Conservation (phyloP, 2,888 invertebrate species). For the Ecdyonurus torrentis region DNA sequence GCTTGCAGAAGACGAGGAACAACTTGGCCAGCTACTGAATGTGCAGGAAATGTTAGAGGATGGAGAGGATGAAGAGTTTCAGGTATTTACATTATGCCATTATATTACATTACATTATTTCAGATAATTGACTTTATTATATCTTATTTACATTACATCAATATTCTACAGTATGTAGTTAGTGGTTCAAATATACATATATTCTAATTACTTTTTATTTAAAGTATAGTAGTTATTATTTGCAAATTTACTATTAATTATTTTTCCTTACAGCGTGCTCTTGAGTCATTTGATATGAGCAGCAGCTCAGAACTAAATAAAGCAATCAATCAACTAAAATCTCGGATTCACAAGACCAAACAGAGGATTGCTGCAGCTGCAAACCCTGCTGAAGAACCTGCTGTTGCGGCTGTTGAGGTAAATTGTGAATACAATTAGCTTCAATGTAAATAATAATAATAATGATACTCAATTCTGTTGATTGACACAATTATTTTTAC, state of each 20-base stretch:
- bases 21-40: constrained; percentile 54
- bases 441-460: constrained; percentile 30
- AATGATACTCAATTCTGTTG: not conserved
- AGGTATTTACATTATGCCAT: constrained; percentile 16
- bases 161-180: no score
- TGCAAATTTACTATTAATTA: no score
- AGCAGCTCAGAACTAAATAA: constrained; percentile 66
- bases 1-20: constrained; percentile 77
- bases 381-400: constrained; percentile 28
- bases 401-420: constrained; percentile 34
- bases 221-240: no score
- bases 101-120: not conserved
- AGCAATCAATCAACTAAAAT: constrained; percentile 47
- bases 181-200: no score
- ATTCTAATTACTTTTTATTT: no score
- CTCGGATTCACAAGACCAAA: constrained; percentile 57
- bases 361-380: constrained; percentile 53
- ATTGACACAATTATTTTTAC: no score
- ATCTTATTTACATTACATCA: no score
- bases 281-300: constrained; percentile 57
- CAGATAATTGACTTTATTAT: not conserved
- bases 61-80: constrained; percentile 52
- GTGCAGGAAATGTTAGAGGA: constrained; percentile 63
- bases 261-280: constrained; percentile 36
- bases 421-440: constrained; percentile 8